Percentiles rank a stretch among this genome's conserved stretches.
Evolutionary conservation across 2,113 vertebrate species (phyloP).

Genomic region (Corythornis cristatus): DNA sequence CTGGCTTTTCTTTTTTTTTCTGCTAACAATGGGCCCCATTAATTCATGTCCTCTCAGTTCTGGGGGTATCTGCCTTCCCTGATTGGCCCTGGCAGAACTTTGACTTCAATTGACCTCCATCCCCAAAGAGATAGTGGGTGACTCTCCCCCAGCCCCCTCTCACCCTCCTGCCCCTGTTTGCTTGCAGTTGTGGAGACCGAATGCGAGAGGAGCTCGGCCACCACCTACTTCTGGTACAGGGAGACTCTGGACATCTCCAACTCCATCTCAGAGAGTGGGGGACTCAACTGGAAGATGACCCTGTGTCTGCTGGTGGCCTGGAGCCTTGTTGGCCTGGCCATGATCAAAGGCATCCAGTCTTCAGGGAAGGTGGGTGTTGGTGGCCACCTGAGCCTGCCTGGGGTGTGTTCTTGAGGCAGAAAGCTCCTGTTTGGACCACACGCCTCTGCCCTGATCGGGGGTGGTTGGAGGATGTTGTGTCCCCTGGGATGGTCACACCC

Average conservation of each 20-base stretch:
- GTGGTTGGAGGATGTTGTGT: background rate
- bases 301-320: conserved; percentile 91
- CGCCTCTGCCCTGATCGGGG: background rate
- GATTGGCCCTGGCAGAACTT: background rate
- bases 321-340: conserved; percentile 93
- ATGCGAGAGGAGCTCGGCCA: conserved; percentile 96
- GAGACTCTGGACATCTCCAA: conserved; percentile 94
- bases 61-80: background rate
- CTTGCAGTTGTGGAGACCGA: conserved; percentile 88
- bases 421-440: background rate
- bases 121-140: background rate
- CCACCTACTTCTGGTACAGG: conserved; percentile 98
- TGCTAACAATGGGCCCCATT: background rate
- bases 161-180: background rate
- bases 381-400: background rate
- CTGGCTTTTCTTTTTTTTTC: background rate
- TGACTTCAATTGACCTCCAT: background rate
- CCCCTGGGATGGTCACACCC: background rate
- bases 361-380: conserved; percentile 88
- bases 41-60: background rate
- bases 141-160: background rate
- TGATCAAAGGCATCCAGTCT: conserved; percentile 98
- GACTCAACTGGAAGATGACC: conserved; percentile 98
- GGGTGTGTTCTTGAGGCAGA: background rate
- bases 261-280: conserved; percentile 90